These are phyloP conservation scores for Lonchura striata DNA, from an alignment of 2,113 vertebrate species.

Conservation along the genomic window DNA sequence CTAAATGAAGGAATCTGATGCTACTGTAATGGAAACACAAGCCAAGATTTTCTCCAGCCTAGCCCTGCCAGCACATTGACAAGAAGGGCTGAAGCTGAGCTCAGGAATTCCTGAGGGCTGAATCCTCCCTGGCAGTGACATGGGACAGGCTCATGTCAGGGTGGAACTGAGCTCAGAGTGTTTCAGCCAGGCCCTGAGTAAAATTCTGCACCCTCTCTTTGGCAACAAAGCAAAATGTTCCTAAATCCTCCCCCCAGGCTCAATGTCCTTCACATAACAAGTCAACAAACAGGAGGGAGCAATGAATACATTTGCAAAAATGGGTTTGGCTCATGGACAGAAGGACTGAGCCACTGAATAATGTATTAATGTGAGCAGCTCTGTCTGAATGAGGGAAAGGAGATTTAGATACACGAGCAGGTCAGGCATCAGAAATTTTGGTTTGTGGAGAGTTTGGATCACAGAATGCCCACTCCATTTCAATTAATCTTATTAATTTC, in stretches of 20 bases:
- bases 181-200: neutral
- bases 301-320: constrained; percentile 41
- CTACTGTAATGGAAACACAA: neutral
- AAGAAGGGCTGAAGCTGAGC: neutral
- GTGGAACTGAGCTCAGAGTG: neutral
- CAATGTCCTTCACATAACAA: constrained; percentile 26
- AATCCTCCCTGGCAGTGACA: neutral
- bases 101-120: neutral
- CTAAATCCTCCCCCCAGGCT: neutral
- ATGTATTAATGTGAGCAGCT: constrained; percentile 23
- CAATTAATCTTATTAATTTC: constrained; percentile 11
- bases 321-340: neutral
- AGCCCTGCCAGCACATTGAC: accelerated
- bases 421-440: constrained; percentile 18
- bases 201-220: neutral
- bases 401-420: neutral
- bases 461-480: neutral
- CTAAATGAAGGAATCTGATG: neutral
- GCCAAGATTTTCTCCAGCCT: neutral
- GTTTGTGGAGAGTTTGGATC: neutral
- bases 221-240: constrained; percentile 6
- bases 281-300: constrained; percentile 35
- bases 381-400: neutral
- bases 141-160: accelerated
- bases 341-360: constrained; percentile 41